phyloP scores from a whole-genome alignment of 1,140 invertebrate genomes.

The Eulimnadia texana region DNA sequence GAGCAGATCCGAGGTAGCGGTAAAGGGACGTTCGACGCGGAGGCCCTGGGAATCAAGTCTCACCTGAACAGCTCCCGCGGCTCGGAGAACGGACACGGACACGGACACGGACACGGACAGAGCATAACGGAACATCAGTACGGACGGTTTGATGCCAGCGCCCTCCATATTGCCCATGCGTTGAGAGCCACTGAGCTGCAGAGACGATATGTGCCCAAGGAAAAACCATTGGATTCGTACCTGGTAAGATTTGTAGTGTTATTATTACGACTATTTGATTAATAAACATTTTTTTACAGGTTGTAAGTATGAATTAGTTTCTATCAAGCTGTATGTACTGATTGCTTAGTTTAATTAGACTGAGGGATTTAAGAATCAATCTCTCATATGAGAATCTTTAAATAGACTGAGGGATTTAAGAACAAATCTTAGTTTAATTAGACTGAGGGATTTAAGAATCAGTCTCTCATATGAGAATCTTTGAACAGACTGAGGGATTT shows the following conservation, averaged over 20 bases:
- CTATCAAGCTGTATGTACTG: too few species aligned
- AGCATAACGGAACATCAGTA: conserved; percentile 36
- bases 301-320: too few species aligned
- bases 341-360: too few species aligned
- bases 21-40: conserved; percentile 47
- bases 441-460: too few species aligned
- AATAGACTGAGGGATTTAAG: too few species aligned
- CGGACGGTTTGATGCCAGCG: conserved; percentile 74
- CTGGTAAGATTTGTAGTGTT: conserved; percentile 45
- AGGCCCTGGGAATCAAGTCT: conserved; percentile 40
- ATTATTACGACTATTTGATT: too few species aligned
- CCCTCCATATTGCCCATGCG: conserved; percentile 79
- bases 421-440: too few species aligned
- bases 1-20: conserved; percentile 63
- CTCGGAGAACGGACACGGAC: conserved; percentile 12
- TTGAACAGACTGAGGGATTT: too few species aligned
- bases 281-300: too few species aligned
- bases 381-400: too few species aligned
- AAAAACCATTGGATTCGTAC: conserved; percentile 77
- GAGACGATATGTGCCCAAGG: conserved; percentile 63
- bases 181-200: conserved; percentile 81
- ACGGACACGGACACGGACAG: background rate
- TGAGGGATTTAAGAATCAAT: too few species aligned
- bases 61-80: conserved; percentile 19
- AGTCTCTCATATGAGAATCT: too few species aligned